Evolutionary conservation across 2,797 vertebrate species (phyloP).

Genomic region (Alosa sapidissima): DNA sequence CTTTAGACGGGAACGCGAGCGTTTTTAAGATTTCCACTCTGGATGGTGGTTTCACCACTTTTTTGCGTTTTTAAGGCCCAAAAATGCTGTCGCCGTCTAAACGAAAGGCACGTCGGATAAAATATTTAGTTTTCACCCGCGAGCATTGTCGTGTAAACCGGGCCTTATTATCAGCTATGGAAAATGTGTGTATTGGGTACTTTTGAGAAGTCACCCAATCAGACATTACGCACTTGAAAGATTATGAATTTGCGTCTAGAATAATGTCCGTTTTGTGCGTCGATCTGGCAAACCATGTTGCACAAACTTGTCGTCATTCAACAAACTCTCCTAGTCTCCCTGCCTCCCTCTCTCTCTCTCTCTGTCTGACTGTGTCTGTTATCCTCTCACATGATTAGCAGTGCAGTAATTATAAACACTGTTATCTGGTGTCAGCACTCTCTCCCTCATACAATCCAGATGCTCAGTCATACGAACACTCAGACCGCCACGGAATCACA

Average conservation of each 20-base stretch:
- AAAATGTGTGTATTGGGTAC: background rate
- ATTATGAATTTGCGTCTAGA: background rate
- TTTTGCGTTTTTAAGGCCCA: no score
- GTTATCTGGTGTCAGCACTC: conserved; percentile 84
- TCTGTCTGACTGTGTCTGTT: conserved; percentile 65
- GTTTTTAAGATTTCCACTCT: no score
- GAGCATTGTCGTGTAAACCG: no score
- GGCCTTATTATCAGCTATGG: background rate
- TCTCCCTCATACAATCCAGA: conserved; percentile 75
- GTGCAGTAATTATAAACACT: conserved; percentile 81
- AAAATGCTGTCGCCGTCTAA: no score
- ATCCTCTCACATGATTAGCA: conserved; percentile 76
- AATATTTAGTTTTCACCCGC: no score
- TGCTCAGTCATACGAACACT: conserved; percentile 36
- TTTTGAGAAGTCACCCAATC: background rate
- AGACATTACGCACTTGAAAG: background rate
- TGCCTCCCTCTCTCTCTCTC: conserved; percentile 36
- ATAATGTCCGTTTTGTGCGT: background rate
- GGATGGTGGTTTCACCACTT: no score
- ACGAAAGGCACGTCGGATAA: no score
- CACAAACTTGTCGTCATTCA: conserved; percentile 38
- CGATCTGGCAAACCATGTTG: background rate
- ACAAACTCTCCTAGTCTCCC: conserved; percentile 63
- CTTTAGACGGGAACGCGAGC: no score
- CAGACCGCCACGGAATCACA: conserved; percentile 29